Evolutionary conservation across 2,888 invertebrate genomes (phyloP).

Genomic region (Eupithecia dodoneata): DNA sequence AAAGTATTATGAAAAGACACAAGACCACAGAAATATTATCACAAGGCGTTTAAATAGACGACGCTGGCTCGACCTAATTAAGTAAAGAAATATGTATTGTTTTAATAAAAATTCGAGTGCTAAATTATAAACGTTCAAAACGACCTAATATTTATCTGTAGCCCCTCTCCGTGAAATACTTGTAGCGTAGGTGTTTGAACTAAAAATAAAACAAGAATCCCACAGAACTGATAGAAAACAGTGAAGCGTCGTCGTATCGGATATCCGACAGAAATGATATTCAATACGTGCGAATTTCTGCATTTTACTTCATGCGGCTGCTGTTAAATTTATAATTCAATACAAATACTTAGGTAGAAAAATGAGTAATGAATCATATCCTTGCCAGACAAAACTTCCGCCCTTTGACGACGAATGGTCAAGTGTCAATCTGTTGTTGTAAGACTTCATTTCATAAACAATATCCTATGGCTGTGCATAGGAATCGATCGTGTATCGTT

Average conservation of each 20-base stretch:
- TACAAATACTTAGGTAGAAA: background rate
- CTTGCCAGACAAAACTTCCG: constrained; percentile 43
- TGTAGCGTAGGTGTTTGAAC: constrained; percentile 37
- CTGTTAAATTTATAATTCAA: background rate
- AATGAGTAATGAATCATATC: constrained; percentile 42
- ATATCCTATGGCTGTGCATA: constrained; percentile 5
- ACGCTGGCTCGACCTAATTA: background rate
- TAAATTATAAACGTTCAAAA: constrained; percentile 41
- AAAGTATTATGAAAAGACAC: constrained; percentile 1
- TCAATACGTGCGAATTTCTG: constrained; percentile 55
- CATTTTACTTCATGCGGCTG: constrained; percentile 19
- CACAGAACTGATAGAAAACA: constrained; percentile 65
- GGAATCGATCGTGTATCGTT: background rate
- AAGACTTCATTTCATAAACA: constrained; percentile 42
- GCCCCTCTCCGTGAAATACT: constrained; percentile 37
- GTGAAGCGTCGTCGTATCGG: constrained; percentile 58
- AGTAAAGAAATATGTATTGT: background rate
- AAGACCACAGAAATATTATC: constrained; percentile 14
- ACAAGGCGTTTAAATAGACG: background rate
- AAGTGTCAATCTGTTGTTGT: constrained; percentile 47
- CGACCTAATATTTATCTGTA: constrained; percentile 46
- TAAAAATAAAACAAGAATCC: constrained; percentile 62
- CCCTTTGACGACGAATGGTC: constrained; percentile 45
- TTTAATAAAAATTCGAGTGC: constrained; percentile 18
- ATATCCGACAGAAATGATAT: constrained; percentile 60